Conservation (phyloP, 1,140 invertebrate genomes). For the Drosophila sturtevanti region DNA sequence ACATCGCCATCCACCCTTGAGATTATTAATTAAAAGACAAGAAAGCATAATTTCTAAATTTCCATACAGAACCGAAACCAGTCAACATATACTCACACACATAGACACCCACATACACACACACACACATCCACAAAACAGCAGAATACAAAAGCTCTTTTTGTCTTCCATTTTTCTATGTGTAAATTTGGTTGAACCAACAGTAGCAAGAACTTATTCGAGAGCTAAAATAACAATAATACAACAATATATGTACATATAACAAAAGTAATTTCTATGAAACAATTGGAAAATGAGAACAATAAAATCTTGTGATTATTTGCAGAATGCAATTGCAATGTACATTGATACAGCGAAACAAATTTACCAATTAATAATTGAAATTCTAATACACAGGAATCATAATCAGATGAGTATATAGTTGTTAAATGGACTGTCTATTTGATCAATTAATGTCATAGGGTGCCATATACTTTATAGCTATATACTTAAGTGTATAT, state of each 20-base stretch:
- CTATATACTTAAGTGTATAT: too few relatives aligned
- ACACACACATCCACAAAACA: background rate
- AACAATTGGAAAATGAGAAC: background rate
- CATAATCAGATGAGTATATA: background rate
- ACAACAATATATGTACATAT: background rate
- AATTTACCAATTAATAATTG: background rate
- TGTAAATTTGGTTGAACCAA: background rate
- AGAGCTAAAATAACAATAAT: background rate
- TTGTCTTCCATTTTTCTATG: background rate
- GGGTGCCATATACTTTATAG: background rate
- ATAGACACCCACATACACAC: constrained; percentile 18
- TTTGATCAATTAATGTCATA: background rate
- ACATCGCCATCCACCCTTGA: constrained; percentile 56
- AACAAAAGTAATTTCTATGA: background rate
- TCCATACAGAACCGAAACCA: constrained; percentile 40
- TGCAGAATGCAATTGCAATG: background rate
- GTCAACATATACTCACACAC: background rate
- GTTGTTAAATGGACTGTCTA: background rate
- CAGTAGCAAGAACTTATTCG: too few relatives aligned
- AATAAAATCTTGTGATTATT: background rate
- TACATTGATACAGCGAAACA: background rate
- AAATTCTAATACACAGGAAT: background rate
- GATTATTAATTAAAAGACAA: constrained; percentile 80
- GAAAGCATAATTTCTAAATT: constrained; percentile 79
- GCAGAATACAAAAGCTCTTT: background rate